Evolutionary conservation across 2,113 vertebrate species (phyloP), one percentile per base, ranked within the genome.

Genomic region (Etia nguti): DNA sequence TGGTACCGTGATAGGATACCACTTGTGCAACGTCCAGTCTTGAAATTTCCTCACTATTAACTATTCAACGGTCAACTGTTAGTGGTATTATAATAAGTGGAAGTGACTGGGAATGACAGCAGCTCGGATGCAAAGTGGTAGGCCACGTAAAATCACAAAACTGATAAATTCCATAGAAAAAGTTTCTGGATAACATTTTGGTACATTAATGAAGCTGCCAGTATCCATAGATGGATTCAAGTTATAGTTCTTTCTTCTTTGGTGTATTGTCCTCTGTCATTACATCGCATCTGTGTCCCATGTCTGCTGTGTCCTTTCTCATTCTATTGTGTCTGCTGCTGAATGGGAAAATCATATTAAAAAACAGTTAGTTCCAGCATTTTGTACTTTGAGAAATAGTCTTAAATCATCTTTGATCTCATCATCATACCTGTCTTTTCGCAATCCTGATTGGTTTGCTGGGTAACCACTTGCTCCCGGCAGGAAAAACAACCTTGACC

Each of bases 401-500:
- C 80, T 41, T 43, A 46, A 65, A 81, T 24, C 11, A 75, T 57
- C 24, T 36, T 46, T 77, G 31, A 36, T 65, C 43, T 54, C 15
- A 29, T 90, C 41, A 52, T 46, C 36, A 43, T 6, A 16, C 55
- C 10, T 29, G 29, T 31, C 18, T 43, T 81, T 38, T 79, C 54
- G n/a, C 48, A 48, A 8, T 59, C 38, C 80, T 36, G 83, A 82
- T 86, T 87, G 87, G 80, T 54, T 82, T 6, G 22, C 12, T 22
- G 36, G 46, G 62, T 48, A 24, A 46, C 56, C 34, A n/a, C 10
- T 87, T 36, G 56, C 57, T 22, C 54, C 13, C 2, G 8, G 75
- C 82, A 82, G 77, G 60, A 82, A 80, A 52, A 86, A 34, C 65
- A 86, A 79, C 87, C 87, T 88, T 84, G 80, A 83, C 80, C 20